Evolutionary conservation across 2,888 invertebrate species (phyloP), one percentile per base, ranked within the genome.

Genomic region (Gryllus longicercus): DNA sequence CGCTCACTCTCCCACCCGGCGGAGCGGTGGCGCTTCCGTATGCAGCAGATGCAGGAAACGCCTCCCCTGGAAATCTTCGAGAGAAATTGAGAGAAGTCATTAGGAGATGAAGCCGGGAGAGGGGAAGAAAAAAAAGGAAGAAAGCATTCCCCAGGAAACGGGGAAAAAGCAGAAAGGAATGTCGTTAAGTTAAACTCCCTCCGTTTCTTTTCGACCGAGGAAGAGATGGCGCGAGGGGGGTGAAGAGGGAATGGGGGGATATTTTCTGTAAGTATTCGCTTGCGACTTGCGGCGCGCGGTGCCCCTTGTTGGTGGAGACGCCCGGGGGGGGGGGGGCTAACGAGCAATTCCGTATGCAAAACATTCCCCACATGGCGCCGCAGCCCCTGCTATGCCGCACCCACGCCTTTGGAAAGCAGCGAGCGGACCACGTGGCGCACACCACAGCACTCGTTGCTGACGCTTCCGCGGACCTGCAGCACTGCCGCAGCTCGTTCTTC

Each of bases 51-150:
- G 63, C n/a, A 14, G n/a, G 63, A 63, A 63, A 63, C 63, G 16
- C 63, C 14, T n/a, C 63, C 63, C 63, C n/a, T 0, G 63, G n/a
- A 63, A 63, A n/a, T 63, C 63, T 63, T 63, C 63, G 63, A 63
- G 63, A 63, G 63, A 63, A 63, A 63, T 63, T 63, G 63, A n/a
- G 63, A 63, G 63, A 63, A 63, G 63, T 63, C 63, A 63, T 63
- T 63, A 63, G 63, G 63, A 63, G 63, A 63, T 63, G 63, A 63
- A 63, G 63, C 63, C 63, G 63, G 63, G 63, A 63, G 63, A n/a
- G 14, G 63, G n/a, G n/a, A 14, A 18, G 63, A 14, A 63, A 63
- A 51, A 51, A 63, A 18, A 63, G n/a, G 63, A 63, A 63, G n/a
- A 63, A 63, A 14, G 63, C n/a, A n/a, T 63, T n/a, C n/a, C 63